Percentiles rank a stretch among this genome's conserved stretches.
Conservation (phyloP, 2,797 vertebrate species). For the Aldrovandia affinis region DNA sequence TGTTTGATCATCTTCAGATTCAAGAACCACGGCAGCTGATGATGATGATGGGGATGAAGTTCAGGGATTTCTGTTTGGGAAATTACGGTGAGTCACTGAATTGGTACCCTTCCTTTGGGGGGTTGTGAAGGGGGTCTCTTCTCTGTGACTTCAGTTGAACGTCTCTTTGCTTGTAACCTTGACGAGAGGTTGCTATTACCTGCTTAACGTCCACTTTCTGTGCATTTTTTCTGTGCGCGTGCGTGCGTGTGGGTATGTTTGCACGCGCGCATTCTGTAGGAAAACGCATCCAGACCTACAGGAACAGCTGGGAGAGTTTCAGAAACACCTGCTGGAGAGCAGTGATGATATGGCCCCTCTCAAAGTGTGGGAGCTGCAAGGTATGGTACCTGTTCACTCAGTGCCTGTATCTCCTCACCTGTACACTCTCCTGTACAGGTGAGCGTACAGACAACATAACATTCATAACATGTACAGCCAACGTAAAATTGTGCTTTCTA, state of each 20-base stretch:
- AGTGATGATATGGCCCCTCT: slow-evolving; percentile 86
- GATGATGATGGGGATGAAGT: slow-evolving; percentile 80
- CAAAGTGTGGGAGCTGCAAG: slow-evolving; percentile 97
- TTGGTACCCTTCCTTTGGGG: neutral
- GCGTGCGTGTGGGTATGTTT: too few relatives aligned
- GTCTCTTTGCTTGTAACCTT: too few relatives aligned
- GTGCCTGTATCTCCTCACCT: neutral
- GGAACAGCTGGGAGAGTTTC: slow-evolving; percentile 82
- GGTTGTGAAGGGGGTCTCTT: neutral
- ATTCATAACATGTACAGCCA: too few relatives aligned
- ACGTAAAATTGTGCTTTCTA: too few relatives aligned
- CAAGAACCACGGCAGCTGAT: slow-evolving; percentile 69
- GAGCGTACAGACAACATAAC: neutral
- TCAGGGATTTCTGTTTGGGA: slow-evolving; percentile 91
- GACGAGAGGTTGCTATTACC: too few relatives aligned
- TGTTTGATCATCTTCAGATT: slow-evolving; percentile 64
- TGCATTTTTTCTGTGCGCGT: too few relatives aligned
- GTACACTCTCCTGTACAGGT: neutral
- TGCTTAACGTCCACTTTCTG: too few relatives aligned
- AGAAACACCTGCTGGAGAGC: slow-evolving; percentile 89
- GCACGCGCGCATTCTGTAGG: slow-evolving; percentile 58
- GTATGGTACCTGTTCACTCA: slow-evolving; percentile 61
- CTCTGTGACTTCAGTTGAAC: too few relatives aligned
- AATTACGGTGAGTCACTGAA: slow-evolving; percentile 81
- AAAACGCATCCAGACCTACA: slow-evolving; percentile 84